Base-by-base conservation (phyloP, 2,113 vertebrate species). In the Coptodon bakossiorum region DNA sequence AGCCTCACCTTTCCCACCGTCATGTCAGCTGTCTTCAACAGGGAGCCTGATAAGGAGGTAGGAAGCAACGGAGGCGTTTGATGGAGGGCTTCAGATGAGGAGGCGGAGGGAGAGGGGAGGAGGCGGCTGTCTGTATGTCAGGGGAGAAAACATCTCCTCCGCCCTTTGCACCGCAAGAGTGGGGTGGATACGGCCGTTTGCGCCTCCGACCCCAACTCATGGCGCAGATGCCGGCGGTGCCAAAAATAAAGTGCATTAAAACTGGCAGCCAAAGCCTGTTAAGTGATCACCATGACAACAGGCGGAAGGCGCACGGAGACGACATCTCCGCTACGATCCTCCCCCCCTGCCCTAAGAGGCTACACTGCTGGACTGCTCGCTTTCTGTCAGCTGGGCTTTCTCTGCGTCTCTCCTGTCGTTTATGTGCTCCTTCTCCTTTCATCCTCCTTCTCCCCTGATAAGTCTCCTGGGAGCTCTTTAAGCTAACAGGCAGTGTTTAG, bases 231-330 rank as follows among this genome's bases (percentile, higher is more conserved):
- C 86, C 63, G 27, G 56, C 16, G 6, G 34, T 43, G 88, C 92
- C 88, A 89, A 91, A 95, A 94, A 95, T 94, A 95, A 93, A 94
- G 90, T 91, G 87, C 85, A 89, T 90, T 90, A 87, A 88, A 92
- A 92, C 82, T 88, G 87, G 71, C 86, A 86, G 92, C 86, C 83
- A 43, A 87, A 91, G 89, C 86, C 90, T 80, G 90, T 91, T 91
- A 93, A 94, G 91, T 87, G 91, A 95, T 96, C 94, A 86, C 93
- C 94, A 95, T 96, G 95, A 95, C 94, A 95, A 95, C 95, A 91
- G 89, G 90, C 31, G 48, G 83, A 83, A 88, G 79, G 76, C 84
- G 66, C 24, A 76, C 48, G 81, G 88, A 84, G 90, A 66, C 43
- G 63, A 90, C 90, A 90, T 85, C 87, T 85, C 80, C 14, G 6